Evolutionary conservation across 2,888 invertebrate genomes (phyloP).

Genomic region (Drosophila ochracea): DNA sequence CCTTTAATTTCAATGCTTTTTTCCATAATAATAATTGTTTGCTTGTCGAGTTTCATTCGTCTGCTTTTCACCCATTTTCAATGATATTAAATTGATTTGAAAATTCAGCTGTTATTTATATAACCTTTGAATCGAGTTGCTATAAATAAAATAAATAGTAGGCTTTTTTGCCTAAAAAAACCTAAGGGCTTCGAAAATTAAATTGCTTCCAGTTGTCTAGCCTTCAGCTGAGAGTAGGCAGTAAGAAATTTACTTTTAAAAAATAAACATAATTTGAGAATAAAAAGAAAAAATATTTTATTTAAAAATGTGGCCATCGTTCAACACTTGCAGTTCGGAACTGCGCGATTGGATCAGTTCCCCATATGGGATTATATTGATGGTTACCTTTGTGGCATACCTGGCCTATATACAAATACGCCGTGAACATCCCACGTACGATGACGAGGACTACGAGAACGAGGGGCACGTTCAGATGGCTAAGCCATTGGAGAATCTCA

Average conservation of each 20-base stretch:
- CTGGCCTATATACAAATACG: constrained; percentile 25
- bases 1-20: not conserved
- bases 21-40: not conserved
- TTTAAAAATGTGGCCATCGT: constrained; percentile 30
- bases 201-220: not conserved
- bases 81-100: not conserved
- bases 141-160: not conserved
- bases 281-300: not conserved
- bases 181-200: not conserved
- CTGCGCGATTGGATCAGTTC: constrained; percentile 47
- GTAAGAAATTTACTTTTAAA: not conserved
- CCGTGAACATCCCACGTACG: constrained; percentile 47
- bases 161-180: not conserved
- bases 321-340: constrained; percentile 22
- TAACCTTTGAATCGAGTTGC: not conserved
- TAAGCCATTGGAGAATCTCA: constrained; percentile 30
- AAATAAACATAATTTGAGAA: not conserved
- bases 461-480: constrained; percentile 13
- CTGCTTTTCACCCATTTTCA: not conserved
- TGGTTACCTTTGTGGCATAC: constrained; percentile 34
- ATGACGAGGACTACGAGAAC: constrained; percentile 53
- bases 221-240: not conserved
- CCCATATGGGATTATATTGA: constrained; percentile 27
- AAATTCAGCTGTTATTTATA: not conserved
- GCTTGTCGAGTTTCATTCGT: not conserved